A percentile compares a stretch with the other conserved stretches of the same genome.
Evolutionary conservation across 2,888 invertebrate species (phyloP).

Genomic region (Cryptophagus acutangulus): DNA sequence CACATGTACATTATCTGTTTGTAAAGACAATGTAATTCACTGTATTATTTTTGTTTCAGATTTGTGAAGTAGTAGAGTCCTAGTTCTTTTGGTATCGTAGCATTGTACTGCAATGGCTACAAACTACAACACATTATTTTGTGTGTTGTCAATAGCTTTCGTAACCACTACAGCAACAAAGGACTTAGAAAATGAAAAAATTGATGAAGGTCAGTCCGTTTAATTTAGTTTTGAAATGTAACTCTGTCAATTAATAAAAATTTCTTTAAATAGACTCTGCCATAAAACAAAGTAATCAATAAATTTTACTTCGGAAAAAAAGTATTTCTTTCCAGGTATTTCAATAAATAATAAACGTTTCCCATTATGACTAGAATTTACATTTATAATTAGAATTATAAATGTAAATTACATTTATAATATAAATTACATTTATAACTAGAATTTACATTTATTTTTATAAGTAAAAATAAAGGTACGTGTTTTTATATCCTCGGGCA

Average conservation of each 20-base stretch:
- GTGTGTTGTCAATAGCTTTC: not conserved
- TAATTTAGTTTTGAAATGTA: constrained; percentile 5
- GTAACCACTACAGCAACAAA: constrained; percentile 23
- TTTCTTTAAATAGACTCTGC: not conserved
- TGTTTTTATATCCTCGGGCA: constrained; percentile 13
- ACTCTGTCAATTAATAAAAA: not conserved
- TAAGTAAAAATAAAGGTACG: constrained; percentile 11
- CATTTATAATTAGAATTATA: too few relatives aligned
- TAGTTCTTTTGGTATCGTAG: not conserved
- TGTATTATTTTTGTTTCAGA: constrained; percentile 17
- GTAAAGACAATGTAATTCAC: not conserved
- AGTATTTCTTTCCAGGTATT: too few relatives aligned
- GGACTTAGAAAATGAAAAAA: constrained; percentile 34
- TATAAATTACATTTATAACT: too few relatives aligned
- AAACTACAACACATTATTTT: constrained; percentile 10
- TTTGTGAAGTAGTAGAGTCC: constrained; percentile 18
- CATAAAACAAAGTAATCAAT: too few relatives aligned
- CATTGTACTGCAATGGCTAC: not conserved
- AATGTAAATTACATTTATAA: too few relatives aligned
- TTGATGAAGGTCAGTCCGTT: constrained; percentile 34
- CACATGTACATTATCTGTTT: not conserved
- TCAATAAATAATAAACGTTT: too few relatives aligned
- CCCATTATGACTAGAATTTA: too few relatives aligned
- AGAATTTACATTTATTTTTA: too few relatives aligned
- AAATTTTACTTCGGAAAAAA: too few relatives aligned